phyloP scores from a whole-genome alignment of 1,140 invertebrate genomes.

The Atta colombica region DNA sequence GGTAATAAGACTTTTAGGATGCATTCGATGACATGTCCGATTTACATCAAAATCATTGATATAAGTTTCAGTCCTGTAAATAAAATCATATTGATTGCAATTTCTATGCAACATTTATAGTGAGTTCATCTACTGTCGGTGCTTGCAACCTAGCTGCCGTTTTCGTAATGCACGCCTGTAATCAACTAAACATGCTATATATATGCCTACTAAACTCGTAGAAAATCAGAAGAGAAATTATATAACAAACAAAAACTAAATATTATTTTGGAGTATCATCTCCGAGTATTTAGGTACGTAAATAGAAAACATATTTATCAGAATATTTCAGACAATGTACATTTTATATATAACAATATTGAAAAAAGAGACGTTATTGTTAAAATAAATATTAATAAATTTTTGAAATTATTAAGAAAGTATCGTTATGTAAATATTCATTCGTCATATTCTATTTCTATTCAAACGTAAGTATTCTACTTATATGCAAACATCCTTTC shows the following conservation, averaged over 20 bases:
- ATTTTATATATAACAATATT: not conserved
- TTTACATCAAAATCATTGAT: constrained; percentile 67
- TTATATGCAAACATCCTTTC: not conserved
- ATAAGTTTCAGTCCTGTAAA: constrained; percentile 68
- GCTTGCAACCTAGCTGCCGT: constrained; percentile 72
- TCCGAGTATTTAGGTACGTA: constrained; percentile 68
- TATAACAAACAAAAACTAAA: constrained; percentile 61
- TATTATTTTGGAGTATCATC: constrained; percentile 74
- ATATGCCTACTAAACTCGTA: constrained; percentile 45
- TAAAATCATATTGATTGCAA: constrained; percentile 70
- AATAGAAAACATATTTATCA: not conserved
- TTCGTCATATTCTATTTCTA: no score
- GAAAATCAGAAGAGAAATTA: not conserved
- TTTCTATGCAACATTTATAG: constrained; percentile 56
- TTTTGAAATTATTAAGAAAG: not conserved
- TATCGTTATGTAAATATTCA: no score
- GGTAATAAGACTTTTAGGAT: constrained; percentile 34
- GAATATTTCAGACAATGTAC: not conserved
- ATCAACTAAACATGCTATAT: constrained; percentile 77
- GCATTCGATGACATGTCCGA: constrained; percentile 71
- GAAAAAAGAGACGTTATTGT: not conserved
- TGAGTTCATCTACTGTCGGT: constrained; percentile 60
- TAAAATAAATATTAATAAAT: not conserved
- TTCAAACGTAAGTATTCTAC: no score
- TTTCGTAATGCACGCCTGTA: constrained; percentile 77